Evolutionary conservation across 2,888 invertebrate species (phyloP).

Genomic region (Lucinisca nassula): DNA sequence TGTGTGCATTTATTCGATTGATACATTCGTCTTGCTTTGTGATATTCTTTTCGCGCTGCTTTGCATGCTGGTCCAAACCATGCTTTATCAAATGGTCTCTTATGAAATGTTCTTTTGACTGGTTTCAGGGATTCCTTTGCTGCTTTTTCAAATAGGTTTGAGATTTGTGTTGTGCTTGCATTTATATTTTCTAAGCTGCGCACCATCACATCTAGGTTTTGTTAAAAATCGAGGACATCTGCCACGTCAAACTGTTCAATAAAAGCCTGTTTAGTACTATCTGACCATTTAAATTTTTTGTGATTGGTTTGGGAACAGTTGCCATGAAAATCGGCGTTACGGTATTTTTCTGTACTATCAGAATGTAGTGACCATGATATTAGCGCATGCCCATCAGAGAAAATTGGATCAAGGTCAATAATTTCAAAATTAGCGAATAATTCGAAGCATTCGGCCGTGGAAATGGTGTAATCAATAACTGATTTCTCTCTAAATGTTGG

Average conservation of each 20-base stretch:
- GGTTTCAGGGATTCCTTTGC: no score
- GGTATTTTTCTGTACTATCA: background rate
- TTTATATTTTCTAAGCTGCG: background rate
- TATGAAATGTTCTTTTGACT: no score
- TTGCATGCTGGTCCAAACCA: background rate
- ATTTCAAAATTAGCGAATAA: background rate
- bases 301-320: background rate
- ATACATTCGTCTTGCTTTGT: background rate
- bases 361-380: background rate
- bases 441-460: background rate
- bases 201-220: background rate
- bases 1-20: background rate
- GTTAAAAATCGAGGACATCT: background rate
- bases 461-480: background rate
- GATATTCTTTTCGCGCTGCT: background rate
- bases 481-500: background rate
- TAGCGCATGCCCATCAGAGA: background rate
- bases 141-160: no score
- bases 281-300: background rate
- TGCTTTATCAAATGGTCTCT: background rate
- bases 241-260: background rate
- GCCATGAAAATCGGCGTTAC: background rate
- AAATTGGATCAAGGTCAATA: background rate
- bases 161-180: background rate
- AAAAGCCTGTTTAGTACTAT: background rate